phyloP scores from a whole-genome alignment of 2,888 invertebrate genomes.

The Chalcis sispes region DNA sequence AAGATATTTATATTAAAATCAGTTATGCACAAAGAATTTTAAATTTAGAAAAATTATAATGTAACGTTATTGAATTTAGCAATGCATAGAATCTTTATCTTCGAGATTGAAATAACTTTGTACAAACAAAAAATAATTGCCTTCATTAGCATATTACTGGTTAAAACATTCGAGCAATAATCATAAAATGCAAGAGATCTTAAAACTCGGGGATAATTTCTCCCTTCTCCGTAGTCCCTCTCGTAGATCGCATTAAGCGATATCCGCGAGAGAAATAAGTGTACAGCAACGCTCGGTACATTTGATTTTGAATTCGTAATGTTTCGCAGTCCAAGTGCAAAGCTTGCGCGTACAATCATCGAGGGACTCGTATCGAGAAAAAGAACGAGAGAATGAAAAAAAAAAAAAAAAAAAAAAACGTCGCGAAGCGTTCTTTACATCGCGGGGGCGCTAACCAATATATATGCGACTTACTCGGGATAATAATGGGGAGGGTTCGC shows the following conservation, averaged over 20 bases:
- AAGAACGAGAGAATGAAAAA: conserved; percentile 20
- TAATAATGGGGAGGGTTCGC: conserved; percentile 30
- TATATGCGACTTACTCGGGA: conserved; percentile 22
- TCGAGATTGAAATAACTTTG: too few species aligned
- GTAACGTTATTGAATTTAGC: too few species aligned
- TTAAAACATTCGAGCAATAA: conserved; percentile 40
- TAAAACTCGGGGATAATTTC: conserved; percentile 48
- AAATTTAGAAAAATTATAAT: too few species aligned
- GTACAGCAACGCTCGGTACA: conserved; percentile 71
- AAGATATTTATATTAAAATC: too few species aligned
- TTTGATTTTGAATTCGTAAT: conserved; percentile 75
- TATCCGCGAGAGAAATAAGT: conserved; percentile 68
- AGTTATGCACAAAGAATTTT: too few species aligned
- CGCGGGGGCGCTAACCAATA: conserved; percentile 44
- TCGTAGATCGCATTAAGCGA: conserved; percentile 70
- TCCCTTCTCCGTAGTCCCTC: background rate
- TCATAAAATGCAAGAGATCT: conserved; percentile 40
- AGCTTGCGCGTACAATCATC: conserved; percentile 5
- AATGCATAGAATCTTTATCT: too few species aligned
- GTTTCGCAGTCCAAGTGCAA: conserved; percentile 54
- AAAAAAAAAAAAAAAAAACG: conserved; percentile 15
- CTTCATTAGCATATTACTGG: background rate
- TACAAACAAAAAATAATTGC: background rate
- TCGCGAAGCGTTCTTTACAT: conserved; percentile 11
- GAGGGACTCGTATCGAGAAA: conserved; percentile 45